Evolutionary conservation across 2,797 vertebrate species (phyloP).

Genomic region (Tragopan temminckii): DNA sequence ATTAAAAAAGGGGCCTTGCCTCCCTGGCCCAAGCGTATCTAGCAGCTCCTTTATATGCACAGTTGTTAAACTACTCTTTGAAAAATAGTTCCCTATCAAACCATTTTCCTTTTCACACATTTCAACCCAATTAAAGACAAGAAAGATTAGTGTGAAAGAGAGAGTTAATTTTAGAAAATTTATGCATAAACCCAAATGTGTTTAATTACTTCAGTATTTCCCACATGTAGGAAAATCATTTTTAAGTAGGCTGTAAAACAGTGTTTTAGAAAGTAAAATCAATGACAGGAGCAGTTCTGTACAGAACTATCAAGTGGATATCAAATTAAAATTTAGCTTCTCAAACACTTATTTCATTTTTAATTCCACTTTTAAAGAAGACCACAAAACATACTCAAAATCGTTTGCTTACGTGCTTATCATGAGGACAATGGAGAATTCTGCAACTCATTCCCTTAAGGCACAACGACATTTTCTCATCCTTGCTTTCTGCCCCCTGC

Average conservation of each 20-base stretch:
- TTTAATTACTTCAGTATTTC: slow-evolving; percentile 87
- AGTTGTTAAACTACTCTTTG: slow-evolving; percentile 58
- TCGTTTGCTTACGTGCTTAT: not conserved
- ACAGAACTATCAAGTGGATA: slow-evolving; percentile 38
- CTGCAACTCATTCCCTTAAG: not conserved
- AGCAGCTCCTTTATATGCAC: slow-evolving; percentile 38
- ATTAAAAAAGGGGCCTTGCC: slow-evolving; percentile 40
- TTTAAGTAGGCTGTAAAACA: slow-evolving; percentile 78
- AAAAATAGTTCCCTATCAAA: slow-evolving; percentile 79
- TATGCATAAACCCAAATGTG: slow-evolving; percentile 86
- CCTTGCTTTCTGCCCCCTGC: not conserved
- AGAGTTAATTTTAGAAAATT: slow-evolving; percentile 87
- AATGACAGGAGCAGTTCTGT: slow-evolving; percentile 41
- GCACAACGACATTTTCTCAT: not conserved
- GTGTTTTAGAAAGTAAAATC: slow-evolving; percentile 68
- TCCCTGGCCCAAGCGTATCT: slow-evolving; percentile 14
- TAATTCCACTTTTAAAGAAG: slow-evolving; percentile 16
- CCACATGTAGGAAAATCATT: slow-evolving; percentile 79
- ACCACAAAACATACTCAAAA: not conserved
- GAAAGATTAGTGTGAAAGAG: slow-evolving; percentile 85
- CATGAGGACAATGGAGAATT: not conserved
- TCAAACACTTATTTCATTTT: slow-evolving; percentile 2
- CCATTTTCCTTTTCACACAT: slow-evolving; percentile 83
- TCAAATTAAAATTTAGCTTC: slow-evolving; percentile 62
- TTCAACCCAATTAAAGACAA: slow-evolving; percentile 87